Evolutionary conservation across 2,113 vertebrate genomes (phyloP), one percentile per base, ranked within the genome.

Genomic region (Calonectris borealis): DNA sequence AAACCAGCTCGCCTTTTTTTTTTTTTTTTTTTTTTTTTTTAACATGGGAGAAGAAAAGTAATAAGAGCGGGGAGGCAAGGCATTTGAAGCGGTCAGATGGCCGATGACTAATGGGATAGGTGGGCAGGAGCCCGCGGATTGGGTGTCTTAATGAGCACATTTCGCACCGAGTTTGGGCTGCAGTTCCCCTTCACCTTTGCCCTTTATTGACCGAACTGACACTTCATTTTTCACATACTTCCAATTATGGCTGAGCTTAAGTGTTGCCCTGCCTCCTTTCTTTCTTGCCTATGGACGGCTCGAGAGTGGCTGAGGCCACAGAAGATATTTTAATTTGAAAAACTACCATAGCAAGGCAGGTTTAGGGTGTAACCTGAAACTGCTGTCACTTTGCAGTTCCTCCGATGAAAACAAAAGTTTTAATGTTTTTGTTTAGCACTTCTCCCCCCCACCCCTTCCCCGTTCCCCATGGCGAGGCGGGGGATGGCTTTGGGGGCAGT

Each of bases 171-270:
- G 98, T 99, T 99, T 98, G 98, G 98, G 98, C 98, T 98, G 98
- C 98, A 96, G 98, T 98, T 98, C 98, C 98, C 98, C 98, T 97
- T 99, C 98, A 99, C 99, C 99, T 99, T 99, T 99, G 98, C 97
- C 99, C 99, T 99, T 98, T 99, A 99, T 99, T 99, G 99, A 99
- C 99, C 98, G 97, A 99, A 99, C 98, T 99, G 99, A 99, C 99
- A 99, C 98, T 99, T 99, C 99, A 99, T 99, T 99, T 99, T 99
- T 99, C 99, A 99, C 98, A 98, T 99, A 98, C 98, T 99, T 99
- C 98, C 99, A 99, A 99, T 99, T 99, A 99, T 98, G 98, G 97
- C 96, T 97, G 78, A 80, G 98, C 97, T 98, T 98, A 98, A 98
- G 98, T 97, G 97, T 98, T 77, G 94, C 97, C 97, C 97, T 96